Conservation (phyloP, 2,888 invertebrate genomes). For the Antheraea yamamai region DNA sequence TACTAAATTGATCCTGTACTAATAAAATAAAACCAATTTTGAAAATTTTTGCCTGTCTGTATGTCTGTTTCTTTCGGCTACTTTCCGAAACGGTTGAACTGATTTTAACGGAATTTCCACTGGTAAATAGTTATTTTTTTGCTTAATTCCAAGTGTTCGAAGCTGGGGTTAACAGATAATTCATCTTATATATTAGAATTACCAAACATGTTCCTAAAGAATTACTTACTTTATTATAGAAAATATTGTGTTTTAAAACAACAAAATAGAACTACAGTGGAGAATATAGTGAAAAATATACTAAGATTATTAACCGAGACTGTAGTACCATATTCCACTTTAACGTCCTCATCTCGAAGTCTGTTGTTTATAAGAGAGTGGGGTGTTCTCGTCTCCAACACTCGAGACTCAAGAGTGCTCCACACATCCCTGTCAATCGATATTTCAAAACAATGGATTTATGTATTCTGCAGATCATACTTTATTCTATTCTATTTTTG, state of each 20-base stretch:
- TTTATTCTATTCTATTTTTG: too few relatives aligned
- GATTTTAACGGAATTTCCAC: too few relatives aligned
- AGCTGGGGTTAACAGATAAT: neutral
- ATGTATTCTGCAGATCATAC: neutral
- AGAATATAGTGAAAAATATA: neutral
- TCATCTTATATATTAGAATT: neutral
- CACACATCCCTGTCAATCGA: slow-evolving; percentile 12
- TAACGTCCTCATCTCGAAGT: slow-evolving; percentile 6
- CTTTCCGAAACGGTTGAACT: too few relatives aligned
- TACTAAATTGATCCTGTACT: too few relatives aligned
- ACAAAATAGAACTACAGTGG: neutral
- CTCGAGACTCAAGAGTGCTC: slow-evolving; percentile 2
- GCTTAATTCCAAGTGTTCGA: too few relatives aligned
- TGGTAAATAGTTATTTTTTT: too few relatives aligned
- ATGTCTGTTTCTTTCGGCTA: too few relatives aligned
- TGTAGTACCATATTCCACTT: slow-evolving; percentile 8
- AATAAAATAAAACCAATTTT: too few relatives aligned
- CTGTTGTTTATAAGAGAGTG: slow-evolving; percentile 12
- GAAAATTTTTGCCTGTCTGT: too few relatives aligned
- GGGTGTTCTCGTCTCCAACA: slow-evolving; percentile 2
- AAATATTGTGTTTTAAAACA: neutral
- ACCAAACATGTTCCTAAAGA: neutral
- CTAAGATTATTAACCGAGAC: neutral
- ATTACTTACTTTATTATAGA: neutral
- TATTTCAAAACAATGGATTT: slow-evolving; percentile 11